A percentile compares a stretch with the other conserved stretches of the same genome.
Conservation (phyloP, 2,888 invertebrate species). For the Campoplex nolae region DNA sequence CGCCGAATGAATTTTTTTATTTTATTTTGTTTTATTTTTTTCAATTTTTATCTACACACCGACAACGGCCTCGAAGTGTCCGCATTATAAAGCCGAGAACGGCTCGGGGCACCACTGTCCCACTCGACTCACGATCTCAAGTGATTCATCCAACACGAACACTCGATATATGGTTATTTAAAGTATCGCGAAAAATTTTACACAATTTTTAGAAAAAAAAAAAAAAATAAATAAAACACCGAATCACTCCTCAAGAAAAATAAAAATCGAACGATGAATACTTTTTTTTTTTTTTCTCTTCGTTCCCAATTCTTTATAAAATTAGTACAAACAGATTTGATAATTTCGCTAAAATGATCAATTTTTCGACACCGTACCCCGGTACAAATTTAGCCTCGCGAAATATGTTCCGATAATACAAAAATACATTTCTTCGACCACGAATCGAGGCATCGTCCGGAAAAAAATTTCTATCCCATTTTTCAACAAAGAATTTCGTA, state of each 20-base stretch:
- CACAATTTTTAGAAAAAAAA: neutral
- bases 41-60: slow-evolving; percentile 16
- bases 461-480: neutral
- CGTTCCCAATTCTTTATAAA: neutral
- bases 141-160: slow-evolving; percentile 65
- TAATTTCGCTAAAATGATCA: neutral
- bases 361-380: neutral
- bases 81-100: slow-evolving; percentile 37
- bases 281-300: neutral
- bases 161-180: slow-evolving; percentile 63
- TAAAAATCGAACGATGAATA: neutral
- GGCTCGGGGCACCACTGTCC: slow-evolving; percentile 45
- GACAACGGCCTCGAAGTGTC: slow-evolving; percentile 45
- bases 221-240: neutral
- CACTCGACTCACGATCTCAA: slow-evolving; percentile 59
- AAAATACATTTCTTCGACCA: neutral
- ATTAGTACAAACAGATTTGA: neutral
- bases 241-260: neutral
- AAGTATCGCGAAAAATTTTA: slow-evolving; percentile 42
- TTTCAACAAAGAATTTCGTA: neutral
- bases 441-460: neutral
- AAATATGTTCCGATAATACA: neutral
- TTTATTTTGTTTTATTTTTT: neutral
- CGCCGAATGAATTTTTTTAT: neutral
- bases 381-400: neutral